Conservation (phyloP, 2,113 vertebrate species). For the Anhinga rufa region DNA sequence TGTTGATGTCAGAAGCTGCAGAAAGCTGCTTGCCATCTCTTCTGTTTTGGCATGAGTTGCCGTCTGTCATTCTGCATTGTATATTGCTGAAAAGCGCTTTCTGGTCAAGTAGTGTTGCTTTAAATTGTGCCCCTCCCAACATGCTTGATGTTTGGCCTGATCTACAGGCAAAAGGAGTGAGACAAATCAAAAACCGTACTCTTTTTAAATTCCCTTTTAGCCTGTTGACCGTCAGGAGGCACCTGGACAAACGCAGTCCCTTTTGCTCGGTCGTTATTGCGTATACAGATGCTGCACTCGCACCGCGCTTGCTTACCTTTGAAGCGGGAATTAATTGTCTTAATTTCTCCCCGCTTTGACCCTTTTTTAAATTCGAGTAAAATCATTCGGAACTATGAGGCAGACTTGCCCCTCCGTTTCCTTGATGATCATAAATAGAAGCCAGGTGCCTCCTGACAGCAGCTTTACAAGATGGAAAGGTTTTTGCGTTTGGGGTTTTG, state of each 20-base stretch:
- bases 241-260: slow-evolving; percentile 36
- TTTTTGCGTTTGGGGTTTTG: slow-evolving; percentile 32
- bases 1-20: slow-evolving; percentile 30
- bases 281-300: slow-evolving; percentile 12
- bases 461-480: slow-evolving; percentile 48
- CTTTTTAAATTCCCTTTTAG: slow-evolving; percentile 74
- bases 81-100: slow-evolving; percentile 57
- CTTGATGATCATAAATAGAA: slow-evolving; percentile 43
- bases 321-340: slow-evolving; percentile 1
- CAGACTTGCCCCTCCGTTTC: neutral
- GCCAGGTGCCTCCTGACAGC: slow-evolving; percentile 74
- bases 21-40: slow-evolving; percentile 51
- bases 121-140: slow-evolving; percentile 84
- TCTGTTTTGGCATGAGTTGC: slow-evolving; percentile 36
- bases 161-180: slow-evolving; percentile 83
- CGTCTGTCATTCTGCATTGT: slow-evolving; percentile 65
- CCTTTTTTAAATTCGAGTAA: neutral
- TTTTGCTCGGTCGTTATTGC: neutral
- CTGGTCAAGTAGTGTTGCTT: slow-evolving; percentile 73
- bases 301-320: slow-evolving; percentile 35
- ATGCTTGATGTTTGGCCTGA: slow-evolving; percentile 87
- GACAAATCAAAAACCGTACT: slow-evolving; percentile 75
- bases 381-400: neutral
- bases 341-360: neutral
- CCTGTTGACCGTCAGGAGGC: slow-evolving; percentile 75